Conservation (phyloP, 2,888 invertebrate genomes). For the Amphimallon solstitiale region DNA sequence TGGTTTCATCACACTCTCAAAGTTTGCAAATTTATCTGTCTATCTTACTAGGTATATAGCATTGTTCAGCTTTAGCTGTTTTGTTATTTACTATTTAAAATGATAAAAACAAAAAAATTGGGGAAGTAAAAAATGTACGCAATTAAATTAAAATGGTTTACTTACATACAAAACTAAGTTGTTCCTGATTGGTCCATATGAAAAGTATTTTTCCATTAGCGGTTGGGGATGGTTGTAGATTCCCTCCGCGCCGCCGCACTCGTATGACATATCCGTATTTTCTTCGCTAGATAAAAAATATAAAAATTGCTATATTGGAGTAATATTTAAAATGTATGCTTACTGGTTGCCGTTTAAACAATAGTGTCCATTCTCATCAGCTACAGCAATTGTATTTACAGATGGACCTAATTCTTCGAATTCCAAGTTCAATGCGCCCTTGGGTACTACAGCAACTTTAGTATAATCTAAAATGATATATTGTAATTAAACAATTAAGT, state of each 20-base stretch:
- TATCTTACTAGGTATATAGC: too few species aligned
- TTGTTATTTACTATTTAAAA: too few species aligned
- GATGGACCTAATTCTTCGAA: slow-evolving; percentile 68
- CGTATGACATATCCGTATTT: slow-evolving; percentile 61
- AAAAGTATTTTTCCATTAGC: slow-evolving; percentile 67
- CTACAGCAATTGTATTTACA: slow-evolving; percentile 69
- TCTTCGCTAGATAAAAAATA: slow-evolving; percentile 51
- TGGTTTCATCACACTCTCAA: too few species aligned
- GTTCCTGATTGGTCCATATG: slow-evolving; percentile 72
- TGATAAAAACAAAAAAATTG: too few species aligned
- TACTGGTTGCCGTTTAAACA: slow-evolving; percentile 73
- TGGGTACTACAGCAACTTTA: slow-evolving; percentile 69
- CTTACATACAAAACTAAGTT: slow-evolving; percentile 70
- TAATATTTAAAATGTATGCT: slow-evolving; percentile 44
- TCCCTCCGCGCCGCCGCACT: slow-evolving; percentile 64
- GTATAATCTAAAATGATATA: slow-evolving; percentile 64
- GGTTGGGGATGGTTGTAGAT: slow-evolving; percentile 65
- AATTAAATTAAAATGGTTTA: too few species aligned
- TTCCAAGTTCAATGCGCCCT: slow-evolving; percentile 69
- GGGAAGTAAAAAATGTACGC: too few species aligned
- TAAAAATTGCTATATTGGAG: not conserved
- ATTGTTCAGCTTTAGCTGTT: too few species aligned
- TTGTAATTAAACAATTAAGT: not conserved
- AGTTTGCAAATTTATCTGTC: too few species aligned
- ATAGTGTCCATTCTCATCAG: slow-evolving; percentile 64